phyloP scores from a whole-genome alignment of 1,140 invertebrate genomes.

The Dreissena polymorpha region DNA sequence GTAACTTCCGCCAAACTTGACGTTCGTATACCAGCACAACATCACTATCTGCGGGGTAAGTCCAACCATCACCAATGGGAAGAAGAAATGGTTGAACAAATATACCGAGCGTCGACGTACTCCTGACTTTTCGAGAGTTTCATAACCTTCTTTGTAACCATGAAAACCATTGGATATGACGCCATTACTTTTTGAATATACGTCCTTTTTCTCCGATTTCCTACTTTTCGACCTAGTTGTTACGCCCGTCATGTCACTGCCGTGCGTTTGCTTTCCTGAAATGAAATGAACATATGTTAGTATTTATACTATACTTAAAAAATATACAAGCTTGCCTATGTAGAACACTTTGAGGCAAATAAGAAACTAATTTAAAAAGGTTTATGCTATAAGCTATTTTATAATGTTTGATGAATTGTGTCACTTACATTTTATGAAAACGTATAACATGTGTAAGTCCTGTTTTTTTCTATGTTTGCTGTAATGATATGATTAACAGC shows the following conservation, averaged over 20 bases:
- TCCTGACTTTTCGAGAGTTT: conserved; percentile 6
- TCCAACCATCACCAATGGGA: conserved; percentile 71
- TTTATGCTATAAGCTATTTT: too few relatives aligned
- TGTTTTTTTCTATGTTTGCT: too few relatives aligned
- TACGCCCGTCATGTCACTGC: not conserved
- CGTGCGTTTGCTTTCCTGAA: too few relatives aligned
- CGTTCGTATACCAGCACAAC: conserved; percentile 75
- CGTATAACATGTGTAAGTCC: too few relatives aligned
- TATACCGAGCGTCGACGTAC: conserved; percentile 23
- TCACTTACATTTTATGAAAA: too few relatives aligned
- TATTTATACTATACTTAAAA: too few relatives aligned
- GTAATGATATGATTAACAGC: too few relatives aligned
- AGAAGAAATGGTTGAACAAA: conserved; percentile 64
- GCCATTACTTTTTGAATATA: not conserved
- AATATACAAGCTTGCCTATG: too few relatives aligned
- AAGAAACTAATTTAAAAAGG: too few relatives aligned
- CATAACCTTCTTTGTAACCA: conserved; percentile 21
- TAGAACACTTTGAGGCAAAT: too few relatives aligned
- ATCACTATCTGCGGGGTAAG: conserved; percentile 69
- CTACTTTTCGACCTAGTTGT: not conserved
- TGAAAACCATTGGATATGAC: conserved; percentile 12
- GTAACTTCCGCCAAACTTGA: conserved; percentile 74
- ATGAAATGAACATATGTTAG: too few relatives aligned
- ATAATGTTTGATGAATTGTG: too few relatives aligned
- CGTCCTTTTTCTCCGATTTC: not conserved